phyloP scores from a whole-genome alignment of 2,797 vertebrate genomes.

The Triplophysa bombifrons region DNA sequence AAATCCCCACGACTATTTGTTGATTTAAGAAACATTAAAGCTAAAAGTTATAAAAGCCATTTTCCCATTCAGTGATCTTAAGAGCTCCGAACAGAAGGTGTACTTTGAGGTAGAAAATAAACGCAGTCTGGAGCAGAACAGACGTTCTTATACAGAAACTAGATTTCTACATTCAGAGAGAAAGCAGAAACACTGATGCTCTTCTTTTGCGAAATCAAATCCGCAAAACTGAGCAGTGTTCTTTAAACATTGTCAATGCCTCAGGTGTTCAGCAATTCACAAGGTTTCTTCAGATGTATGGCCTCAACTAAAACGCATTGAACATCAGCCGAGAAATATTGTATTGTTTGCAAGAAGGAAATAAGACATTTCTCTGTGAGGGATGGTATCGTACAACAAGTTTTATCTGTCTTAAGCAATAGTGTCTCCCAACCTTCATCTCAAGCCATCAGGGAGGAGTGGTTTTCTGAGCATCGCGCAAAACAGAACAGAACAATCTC shows the following conservation, averaged over 20 bases:
- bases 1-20: conserved; percentile 22
- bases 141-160: conserved; percentile 24
- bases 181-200: background rate
- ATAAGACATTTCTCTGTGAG: conserved; percentile 79
- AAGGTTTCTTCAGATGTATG: conserved; percentile 58
- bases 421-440: conserved; percentile 78
- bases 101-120: conserved; percentile 22
- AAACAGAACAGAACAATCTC: conserved; percentile 80
- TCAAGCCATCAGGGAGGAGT: conserved; percentile 74
- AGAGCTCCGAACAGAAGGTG: conserved; percentile 4
- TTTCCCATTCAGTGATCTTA: conserved; percentile 24
- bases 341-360: conserved; percentile 75
- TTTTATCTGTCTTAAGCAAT: conserved; percentile 86
- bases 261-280: conserved; percentile 38
- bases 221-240: conserved; percentile 40
- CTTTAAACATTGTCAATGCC: conserved; percentile 35
- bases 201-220: conserved; percentile 33
- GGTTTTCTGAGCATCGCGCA: conserved; percentile 81
- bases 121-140: conserved; percentile 9
- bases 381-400: conserved; percentile 77
- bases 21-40: conserved; percentile 42
- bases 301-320: conserved; percentile 72
- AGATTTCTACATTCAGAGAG: conserved; percentile 19
- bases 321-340: conserved; percentile 72
- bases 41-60: conserved; percentile 21